phyloP scores from a whole-genome alignment of 2,888 invertebrate species.

The Cheilosia soror region DNA sequence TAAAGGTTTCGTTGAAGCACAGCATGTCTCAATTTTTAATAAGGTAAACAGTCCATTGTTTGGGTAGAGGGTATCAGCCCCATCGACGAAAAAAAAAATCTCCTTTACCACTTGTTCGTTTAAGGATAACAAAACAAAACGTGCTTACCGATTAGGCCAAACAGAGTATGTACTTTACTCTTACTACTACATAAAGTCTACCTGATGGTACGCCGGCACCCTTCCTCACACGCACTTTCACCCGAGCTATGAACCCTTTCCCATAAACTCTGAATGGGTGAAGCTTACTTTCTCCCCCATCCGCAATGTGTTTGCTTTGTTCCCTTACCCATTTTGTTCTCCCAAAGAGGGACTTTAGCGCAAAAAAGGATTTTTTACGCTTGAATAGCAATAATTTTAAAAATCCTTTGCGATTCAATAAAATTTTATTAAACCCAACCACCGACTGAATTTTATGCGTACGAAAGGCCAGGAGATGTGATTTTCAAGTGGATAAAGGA shows the following conservation, averaged over 20 bases:
- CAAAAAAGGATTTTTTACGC: slow-evolving; percentile 79
- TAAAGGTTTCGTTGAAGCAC: slow-evolving; percentile 7
- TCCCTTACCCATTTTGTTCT: background rate
- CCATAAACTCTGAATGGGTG: slow-evolving; percentile 16
- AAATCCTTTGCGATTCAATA: slow-evolving; percentile 83
- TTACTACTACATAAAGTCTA: slow-evolving; percentile 31
- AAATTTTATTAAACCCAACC: slow-evolving; percentile 81
- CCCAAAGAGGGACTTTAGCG: slow-evolving; percentile 20
- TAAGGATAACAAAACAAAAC: slow-evolving; percentile 74
- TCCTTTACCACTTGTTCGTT: slow-evolving; percentile 70
- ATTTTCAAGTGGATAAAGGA: slow-evolving; percentile 69
- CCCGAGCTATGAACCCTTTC: slow-evolving; percentile 31
- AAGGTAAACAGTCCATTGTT: slow-evolving; percentile 69
- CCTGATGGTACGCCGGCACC: slow-evolving; percentile 47
- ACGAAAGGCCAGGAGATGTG: slow-evolving; percentile 29
- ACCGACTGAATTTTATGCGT: slow-evolving; percentile 67
- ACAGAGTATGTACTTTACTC: slow-evolving; percentile 60
- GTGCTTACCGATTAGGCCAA: slow-evolving; percentile 72
- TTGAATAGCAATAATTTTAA: slow-evolving; percentile 82
- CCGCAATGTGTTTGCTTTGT: slow-evolving; percentile 40
- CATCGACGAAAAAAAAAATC: slow-evolving; percentile 21
- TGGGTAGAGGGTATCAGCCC: background rate
- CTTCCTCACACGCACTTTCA: slow-evolving; percentile 57
- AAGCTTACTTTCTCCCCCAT: slow-evolving; percentile 15
- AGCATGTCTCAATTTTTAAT: slow-evolving; percentile 73